These are phyloP conservation scores for Microplitis deprimator DNA, from an alignment of 2,888 invertebrate genomes.

Conservation along the genomic window DNA sequence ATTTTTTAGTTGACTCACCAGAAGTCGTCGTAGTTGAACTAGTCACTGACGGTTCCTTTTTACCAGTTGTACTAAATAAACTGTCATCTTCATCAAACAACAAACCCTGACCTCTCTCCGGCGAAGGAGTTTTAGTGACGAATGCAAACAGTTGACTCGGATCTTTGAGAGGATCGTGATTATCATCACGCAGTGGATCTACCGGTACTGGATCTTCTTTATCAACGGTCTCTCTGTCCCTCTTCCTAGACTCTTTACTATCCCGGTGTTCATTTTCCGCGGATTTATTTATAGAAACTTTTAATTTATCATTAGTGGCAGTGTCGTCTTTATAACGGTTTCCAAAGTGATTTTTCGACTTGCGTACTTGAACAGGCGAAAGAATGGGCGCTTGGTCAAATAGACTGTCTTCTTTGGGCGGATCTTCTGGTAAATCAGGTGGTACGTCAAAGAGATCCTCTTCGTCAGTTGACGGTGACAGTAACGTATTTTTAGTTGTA, in stretches of 20 bases:
- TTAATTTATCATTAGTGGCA: constrained; percentile 25
- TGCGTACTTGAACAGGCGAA: constrained; percentile 60
- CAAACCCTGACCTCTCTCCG: constrained; percentile 63
- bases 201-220: constrained; percentile 42
- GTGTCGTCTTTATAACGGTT: too few relatives aligned
- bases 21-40: neutral
- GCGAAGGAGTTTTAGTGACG: constrained; percentile 69
- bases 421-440: constrained; percentile 68
- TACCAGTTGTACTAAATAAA: constrained; percentile 57
- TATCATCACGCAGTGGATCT: constrained; percentile 64
- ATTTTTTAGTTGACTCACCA: constrained; percentile 47
- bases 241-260: neutral
- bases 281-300: constrained; percentile 19
- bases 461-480: constrained; percentile 72
- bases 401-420: constrained; percentile 64
- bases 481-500: constrained; percentile 65
- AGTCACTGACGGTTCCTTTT: constrained; percentile 48
- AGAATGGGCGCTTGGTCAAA: constrained; percentile 68
- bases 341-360: neutral
- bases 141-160: constrained; percentile 68
- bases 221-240: constrained; percentile 18
- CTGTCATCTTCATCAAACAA: constrained; percentile 64
- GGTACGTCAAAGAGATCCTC: constrained; percentile 71
- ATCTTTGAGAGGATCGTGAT: constrained; percentile 65
- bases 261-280: neutral